Base-by-base conservation (phyloP, 2,888 invertebrate species). In the Lepidocyrtoides sp. region DNA sequence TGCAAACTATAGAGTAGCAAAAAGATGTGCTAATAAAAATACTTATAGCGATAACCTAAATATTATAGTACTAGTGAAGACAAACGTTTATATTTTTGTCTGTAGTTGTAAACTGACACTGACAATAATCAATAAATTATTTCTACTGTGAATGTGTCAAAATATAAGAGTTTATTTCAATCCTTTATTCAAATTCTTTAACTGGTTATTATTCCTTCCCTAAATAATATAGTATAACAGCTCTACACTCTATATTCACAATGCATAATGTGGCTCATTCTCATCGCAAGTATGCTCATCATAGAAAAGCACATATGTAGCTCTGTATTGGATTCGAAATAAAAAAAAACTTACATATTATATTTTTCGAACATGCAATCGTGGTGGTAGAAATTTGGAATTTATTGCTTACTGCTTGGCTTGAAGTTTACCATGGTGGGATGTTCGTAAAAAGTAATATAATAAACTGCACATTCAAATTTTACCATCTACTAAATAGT, bases 101-200 rank as follows among this genome's bases (percentile, higher is more conserved):
- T 90, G 79, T 81, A 86, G 23, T 79, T 90, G 79, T 85, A 91
- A 85, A 69, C 81, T 86, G 86, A 91, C 91, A 82, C 91, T 91
- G 91, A 75, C 85, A 90, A 90, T 90, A 90, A 82, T 82, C 63
- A 91, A 91, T 91, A 91, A 91, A 91, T 89, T 89, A 89, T 83
- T 89, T 89, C 79, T 89, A 84, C 84, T 77, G 85, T 90, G 79
- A 85, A 85, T 51, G 90, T 85, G 90, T 90, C 90, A 90, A 90
- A 90, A 88, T 87, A 79, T 57, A 57, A 66, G 79, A 79, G 79
- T 72, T 17, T n/a, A 2, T 14, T 66, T 2, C 63, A n/a, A 29
- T 72, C 0, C 41, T 72, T 0, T 60, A 2, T 26, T 23, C 23
- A 48, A n/a, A 14, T 48, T 12, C 48, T 48, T n/a, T n/a, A n/a